Evolutionary conservation across 1,140 invertebrate species (phyloP), one percentile per base, ranked within the genome.

Genomic region (Riptortus pedestris): DNA sequence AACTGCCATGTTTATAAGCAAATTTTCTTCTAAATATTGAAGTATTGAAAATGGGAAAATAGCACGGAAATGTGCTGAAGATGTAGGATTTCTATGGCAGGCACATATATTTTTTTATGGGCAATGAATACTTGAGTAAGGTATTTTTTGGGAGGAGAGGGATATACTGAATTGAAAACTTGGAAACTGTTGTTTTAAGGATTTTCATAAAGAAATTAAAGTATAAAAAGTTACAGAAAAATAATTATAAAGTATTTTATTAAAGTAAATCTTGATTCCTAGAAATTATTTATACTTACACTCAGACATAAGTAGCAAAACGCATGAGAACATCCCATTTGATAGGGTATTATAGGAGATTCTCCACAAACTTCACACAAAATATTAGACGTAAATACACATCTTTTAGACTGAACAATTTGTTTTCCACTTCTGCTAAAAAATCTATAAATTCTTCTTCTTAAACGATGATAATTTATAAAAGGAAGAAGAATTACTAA

Each of bases 401-500:
- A 61, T 1, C 5, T 27, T 43, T 58, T 27, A n/a, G 43, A 33
- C 14, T 18, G 11, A 7, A 28, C 38, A 24, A 38, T 12, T 7
- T 2, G 12, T 14, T 62, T 24, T n/a, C 16, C 26, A 24, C 20
- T 20, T 18, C 45, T 22, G n/a, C 64, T 28, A 9, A 66, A 57
- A 31, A 75, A 72, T 27, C 72, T 67, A 11, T 14, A 24, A 43
- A 81, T 61, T 69, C 75, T 79, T 67, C 73, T 74, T 67, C 69
- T 73, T 22, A 79, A 65, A 3, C 73, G 74, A 68, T 80, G 78
- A 64, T 81, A 80, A 67, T 83, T 83, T 1, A 83, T 78, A 5
- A 83, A 69, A 2, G 82, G 81, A 61, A 84, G 69, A 18, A 77
- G 70, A 26, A 80, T 78, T 11, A 79, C 78, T 57, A 83, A 72